Conservation (phyloP, 2,797 vertebrate species). For the Allochrocebus solatus region DNA sequence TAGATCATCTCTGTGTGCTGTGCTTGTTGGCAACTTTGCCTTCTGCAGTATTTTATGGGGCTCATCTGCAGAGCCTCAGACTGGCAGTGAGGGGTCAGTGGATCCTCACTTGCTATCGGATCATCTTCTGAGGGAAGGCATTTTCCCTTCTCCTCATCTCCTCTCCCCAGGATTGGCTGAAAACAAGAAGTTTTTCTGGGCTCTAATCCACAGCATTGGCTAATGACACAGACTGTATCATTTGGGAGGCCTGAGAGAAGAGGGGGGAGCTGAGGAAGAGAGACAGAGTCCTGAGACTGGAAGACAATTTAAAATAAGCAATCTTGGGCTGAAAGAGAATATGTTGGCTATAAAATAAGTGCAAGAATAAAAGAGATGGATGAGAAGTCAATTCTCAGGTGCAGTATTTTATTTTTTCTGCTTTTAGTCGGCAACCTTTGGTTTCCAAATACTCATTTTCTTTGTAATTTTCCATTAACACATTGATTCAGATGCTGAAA, state of each 20-base stretch:
- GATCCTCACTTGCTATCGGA: neutral
- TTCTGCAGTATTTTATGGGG: neutral
- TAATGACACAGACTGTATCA: neutral
- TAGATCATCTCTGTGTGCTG: neutral
- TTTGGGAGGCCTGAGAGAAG: neutral
- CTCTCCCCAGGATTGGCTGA: neutral
- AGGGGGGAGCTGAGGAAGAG: fast-evolving
- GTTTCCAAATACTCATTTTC: conserved; percentile 50
- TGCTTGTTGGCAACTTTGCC: neutral
- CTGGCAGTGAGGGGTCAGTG: neutral
- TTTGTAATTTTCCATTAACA: conserved; percentile 58
- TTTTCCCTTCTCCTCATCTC: neutral
- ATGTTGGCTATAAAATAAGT: neutral
- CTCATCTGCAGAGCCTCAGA: neutral
- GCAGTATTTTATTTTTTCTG: neutral
- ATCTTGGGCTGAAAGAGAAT: neutral
- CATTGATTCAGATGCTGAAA: conserved; percentile 50
- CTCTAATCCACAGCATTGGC: neutral
- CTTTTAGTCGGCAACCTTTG: neutral
- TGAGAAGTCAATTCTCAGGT: neutral
- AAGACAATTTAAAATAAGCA: conserved; percentile 42
- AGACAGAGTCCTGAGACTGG: neutral
- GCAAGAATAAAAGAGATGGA: conserved; percentile 21
- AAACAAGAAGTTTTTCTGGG: neutral
- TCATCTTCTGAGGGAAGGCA: neutral